These are phyloP conservation scores for Muscidifurax raptorellus DNA, from an alignment of 1,140 invertebrate species.

Conservation along the genomic window DNA sequence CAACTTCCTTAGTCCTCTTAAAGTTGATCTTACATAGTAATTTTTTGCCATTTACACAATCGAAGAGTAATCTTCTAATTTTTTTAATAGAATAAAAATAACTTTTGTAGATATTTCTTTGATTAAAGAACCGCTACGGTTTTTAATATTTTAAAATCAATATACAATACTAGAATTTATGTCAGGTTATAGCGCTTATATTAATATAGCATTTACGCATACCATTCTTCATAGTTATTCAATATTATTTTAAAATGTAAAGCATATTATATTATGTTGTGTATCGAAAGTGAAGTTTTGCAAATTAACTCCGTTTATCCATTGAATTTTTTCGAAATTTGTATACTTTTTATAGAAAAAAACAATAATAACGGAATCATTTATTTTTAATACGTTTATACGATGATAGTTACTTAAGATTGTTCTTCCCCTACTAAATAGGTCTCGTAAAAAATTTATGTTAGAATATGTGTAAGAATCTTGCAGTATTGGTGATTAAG, in stretches of 20 bases:
- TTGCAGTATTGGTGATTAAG: background rate
- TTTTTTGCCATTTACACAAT: too few species aligned
- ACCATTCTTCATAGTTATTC: background rate
- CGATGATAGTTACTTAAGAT: background rate
- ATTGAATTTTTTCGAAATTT: background rate
- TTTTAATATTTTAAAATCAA: too few species aligned
- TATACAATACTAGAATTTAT: background rate
- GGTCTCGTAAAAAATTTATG: background rate
- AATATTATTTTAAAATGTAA: too few species aligned
- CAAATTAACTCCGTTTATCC: background rate
- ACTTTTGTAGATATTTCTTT: background rate
- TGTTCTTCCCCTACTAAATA: background rate
- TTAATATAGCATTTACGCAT: background rate
- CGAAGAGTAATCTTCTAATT: background rate
- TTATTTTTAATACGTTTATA: conserved; percentile 3
- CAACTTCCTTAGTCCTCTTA: background rate
- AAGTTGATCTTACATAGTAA: background rate
- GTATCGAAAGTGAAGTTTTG: background rate
- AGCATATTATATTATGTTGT: background rate
- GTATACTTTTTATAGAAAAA: background rate
- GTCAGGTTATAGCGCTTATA: background rate
- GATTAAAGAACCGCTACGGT: background rate
- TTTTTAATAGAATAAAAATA: background rate
- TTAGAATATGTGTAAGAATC: conserved; percentile 2
- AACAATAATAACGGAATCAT: background rate